Base-by-base conservation (phyloP, 2,888 invertebrate genomes). In the Drosophila flavopinicola region DNA sequence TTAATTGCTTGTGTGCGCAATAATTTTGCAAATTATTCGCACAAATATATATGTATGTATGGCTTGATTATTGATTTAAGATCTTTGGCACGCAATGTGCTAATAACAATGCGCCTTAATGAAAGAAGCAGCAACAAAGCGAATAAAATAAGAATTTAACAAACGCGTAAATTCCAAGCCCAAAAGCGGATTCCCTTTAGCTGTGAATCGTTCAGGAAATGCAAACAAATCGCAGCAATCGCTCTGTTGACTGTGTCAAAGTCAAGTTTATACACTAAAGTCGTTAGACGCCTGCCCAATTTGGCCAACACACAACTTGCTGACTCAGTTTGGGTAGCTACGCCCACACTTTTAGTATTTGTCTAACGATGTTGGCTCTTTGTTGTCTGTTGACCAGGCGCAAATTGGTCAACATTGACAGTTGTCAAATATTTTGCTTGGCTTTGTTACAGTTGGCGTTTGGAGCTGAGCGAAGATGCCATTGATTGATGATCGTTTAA, bases 261-360 rank as follows among this genome's bases (percentile, higher is more conserved):
- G 85, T 75, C 83, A 86, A 80, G 83, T 75, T 82, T 73, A 65
- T 73, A 65, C 48, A 56, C 29, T 37, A 20, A 49, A 30, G 53
- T 27, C 63, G 63, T 70, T 70, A 38, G 47, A 47, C 35, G 45
- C 17, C 30, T 25, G 17, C 76, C 59, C 54, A 66, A 73, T 77
- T 77, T 69, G 77, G 68, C 13, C 59, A 71, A 56, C 24, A 48
- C 29, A 30, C 30, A 39, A 1, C 7, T 7, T 9, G 42, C 64
- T 75, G 79, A 66, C 24, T 73, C 65, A 65, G 58, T 15, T n/a
- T n/a, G n/a, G 32, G 2, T 1, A 3, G 29, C n/a, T 33, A 32
- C 67, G 11, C 78, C 78, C 65, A 73, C 78, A 58, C 67, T 45
- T 13, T 33, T 1, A 35, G 13, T 66, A 29, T 58, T 71, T 72